Conservation (phyloP, 2,113 vertebrate genomes). For the Athene noctua region DNA sequence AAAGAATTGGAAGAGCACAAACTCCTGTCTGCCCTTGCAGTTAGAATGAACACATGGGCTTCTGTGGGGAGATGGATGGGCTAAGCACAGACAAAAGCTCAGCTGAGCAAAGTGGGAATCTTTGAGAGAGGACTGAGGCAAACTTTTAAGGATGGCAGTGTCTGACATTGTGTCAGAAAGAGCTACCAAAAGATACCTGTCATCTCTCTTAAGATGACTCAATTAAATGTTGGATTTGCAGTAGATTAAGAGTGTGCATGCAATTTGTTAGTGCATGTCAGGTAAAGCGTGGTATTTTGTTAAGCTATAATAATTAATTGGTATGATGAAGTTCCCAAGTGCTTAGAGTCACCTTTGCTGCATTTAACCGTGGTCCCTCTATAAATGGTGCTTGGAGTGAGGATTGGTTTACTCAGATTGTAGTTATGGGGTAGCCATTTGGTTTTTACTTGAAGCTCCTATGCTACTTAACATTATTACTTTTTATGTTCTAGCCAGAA, state of each 20-base stretch:
- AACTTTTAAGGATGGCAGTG: not conserved
- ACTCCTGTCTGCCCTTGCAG: not conserved
- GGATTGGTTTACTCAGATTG: not conserved
- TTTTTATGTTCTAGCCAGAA: slow-evolving; percentile 82
- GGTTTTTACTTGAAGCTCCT: not conserved
- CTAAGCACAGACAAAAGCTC: not conserved
- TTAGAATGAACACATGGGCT: not conserved
- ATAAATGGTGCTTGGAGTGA: not conserved
- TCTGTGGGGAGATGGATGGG: not conserved
- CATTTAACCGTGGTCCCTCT: not conserved
- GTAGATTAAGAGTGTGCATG: not conserved
- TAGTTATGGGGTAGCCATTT: not conserved
- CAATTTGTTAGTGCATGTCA: not conserved
- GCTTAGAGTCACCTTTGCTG: not conserved
- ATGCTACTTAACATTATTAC: not conserved
- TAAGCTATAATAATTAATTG: not conserved
- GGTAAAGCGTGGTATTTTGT: not conserved
- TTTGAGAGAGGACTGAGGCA: not conserved
- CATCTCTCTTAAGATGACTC: not conserved
- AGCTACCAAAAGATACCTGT: not conserved
- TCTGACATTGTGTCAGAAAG: not conserved
- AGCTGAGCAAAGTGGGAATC: not conserved
- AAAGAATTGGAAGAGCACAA: not conserved
- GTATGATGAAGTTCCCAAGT: not conserved
- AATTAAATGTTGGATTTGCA: not conserved